These are phyloP conservation scores for Noctua pronuba DNA, from an alignment of 2,888 invertebrate species.

Conservation along the genomic window DNA sequence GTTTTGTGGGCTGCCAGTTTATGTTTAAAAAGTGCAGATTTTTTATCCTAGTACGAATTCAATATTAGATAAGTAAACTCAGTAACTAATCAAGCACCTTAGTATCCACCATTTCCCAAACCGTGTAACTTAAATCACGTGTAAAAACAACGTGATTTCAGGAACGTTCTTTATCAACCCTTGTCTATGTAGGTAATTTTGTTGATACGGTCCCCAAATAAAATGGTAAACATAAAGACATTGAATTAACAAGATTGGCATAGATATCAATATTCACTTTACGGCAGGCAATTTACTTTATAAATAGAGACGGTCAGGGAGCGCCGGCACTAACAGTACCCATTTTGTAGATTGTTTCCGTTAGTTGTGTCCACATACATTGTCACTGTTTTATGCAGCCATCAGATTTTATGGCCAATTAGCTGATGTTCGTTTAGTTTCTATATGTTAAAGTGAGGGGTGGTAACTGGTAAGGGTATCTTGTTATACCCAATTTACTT, in stretches of 20 bases:
- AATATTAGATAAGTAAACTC: background rate
- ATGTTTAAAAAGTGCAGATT: background rate
- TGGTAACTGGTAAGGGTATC: constrained; percentile 5
- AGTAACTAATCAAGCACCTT: background rate
- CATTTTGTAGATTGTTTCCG: constrained; percentile 86
- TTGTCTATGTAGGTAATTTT: constrained; percentile 47
- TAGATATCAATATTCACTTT: constrained; percentile 82
- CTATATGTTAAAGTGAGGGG: constrained; percentile 17
- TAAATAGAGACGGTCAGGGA: constrained; percentile 86
- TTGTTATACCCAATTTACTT: background rate
- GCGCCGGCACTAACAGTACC: constrained; percentile 82
- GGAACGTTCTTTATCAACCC: constrained; percentile 38
- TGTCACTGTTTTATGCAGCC: constrained; percentile 58
- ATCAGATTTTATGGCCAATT: constrained; percentile 45
- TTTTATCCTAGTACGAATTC: background rate
- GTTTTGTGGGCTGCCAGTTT: background rate
- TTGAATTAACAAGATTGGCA: constrained; percentile 81
- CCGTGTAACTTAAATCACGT: constrained; percentile 2
- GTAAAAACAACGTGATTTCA: constrained; percentile 8
- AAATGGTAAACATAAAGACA: constrained; percentile 68
- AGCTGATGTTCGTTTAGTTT: constrained; percentile 31
- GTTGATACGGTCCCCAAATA: constrained; percentile 49
- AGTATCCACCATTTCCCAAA: background rate
- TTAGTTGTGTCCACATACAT: constrained; percentile 67
- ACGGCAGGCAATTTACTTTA: constrained; percentile 86